Conservation (phyloP, 2,888 invertebrate genomes). For the Plebejus melissa region DNA sequence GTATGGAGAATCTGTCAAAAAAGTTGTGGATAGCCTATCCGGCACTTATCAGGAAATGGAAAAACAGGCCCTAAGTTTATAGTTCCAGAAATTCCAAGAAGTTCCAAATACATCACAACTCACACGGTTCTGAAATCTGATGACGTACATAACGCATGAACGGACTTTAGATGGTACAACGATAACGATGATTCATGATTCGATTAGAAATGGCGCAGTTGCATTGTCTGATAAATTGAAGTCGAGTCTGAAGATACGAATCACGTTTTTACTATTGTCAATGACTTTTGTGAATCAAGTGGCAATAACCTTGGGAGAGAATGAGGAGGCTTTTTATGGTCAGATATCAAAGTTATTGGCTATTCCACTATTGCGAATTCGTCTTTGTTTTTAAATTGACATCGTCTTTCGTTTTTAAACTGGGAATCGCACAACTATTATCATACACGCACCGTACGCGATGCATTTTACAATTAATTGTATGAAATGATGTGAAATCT, state of each 20-base stretch:
- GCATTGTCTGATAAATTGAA: background rate
- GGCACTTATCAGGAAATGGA: too few species aligned
- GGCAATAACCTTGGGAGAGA: background rate
- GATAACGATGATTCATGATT: background rate
- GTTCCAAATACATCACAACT: constrained; percentile 82
- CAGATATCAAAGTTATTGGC: background rate
- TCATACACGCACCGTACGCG: too few species aligned
- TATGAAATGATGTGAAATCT: too few species aligned
- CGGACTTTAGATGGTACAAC: background rate
- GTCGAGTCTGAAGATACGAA: background rate
- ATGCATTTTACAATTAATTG: too few species aligned
- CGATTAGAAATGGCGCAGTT: constrained; percentile 4
- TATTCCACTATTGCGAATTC: too few species aligned
- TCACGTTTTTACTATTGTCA: background rate
- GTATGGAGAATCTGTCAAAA: too few species aligned
- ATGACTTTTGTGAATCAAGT: background rate
- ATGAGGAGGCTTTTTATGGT: background rate
- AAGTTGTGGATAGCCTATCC: too few species aligned
- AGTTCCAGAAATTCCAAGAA: constrained; percentile 58
- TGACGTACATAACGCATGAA: constrained; percentile 29
- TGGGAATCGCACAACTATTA: too few species aligned
- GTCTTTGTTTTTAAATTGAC: too few species aligned
- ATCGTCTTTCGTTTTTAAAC: too few species aligned
- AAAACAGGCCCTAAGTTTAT: too few species aligned
- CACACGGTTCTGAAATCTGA: constrained; percentile 64